A percentile compares a stretch with the other conserved stretches of the same genome.
phyloP scores from a whole-genome alignment of 30 jellyfish, hydroid and myxozoan genomes.

The Sanderia malayensis region DNA sequence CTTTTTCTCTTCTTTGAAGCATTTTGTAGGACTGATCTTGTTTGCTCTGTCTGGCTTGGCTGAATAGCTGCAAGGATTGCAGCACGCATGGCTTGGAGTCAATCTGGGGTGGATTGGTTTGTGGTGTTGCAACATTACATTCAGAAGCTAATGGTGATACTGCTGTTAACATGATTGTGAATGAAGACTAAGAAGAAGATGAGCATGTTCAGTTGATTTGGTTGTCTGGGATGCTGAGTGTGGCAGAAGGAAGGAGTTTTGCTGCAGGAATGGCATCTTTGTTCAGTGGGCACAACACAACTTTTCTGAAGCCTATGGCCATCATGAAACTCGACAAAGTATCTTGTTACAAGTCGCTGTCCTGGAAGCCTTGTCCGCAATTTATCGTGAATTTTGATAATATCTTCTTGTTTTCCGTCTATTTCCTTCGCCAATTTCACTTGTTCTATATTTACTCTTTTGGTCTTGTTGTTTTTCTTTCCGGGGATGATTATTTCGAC shows the following conservation, averaged over 20 bases:
- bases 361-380: no score
- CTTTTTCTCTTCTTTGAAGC: constrained; percentile 12
- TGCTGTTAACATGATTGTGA: constrained; percentile 4
- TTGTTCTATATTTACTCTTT: no score
- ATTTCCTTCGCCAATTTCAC: no score
- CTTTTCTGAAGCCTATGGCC: constrained; percentile 29
- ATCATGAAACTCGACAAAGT: no score
- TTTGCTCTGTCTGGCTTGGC: constrained; percentile 7
- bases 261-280: constrained; percentile 27
- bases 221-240: background rate
- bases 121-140: background rate
- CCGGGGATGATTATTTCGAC: constrained; percentile 26
- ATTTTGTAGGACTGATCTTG: constrained; percentile 17
- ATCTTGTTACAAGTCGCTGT: no score
- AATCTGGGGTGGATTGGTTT: background rate
- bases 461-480: background rate
- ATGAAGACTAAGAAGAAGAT: constrained; percentile 20
- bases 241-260: constrained; percentile 10
- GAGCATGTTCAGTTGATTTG: constrained; percentile 11
- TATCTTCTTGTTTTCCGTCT: background rate
- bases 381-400: no score
- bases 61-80: constrained; percentile 29
- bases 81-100: constrained; percentile 28
- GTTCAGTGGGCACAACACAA: constrained; percentile 35
- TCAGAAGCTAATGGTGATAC: background rate